Conservation (phyloP, 2,797 vertebrate genomes). For the Notolepis coatsorum region DNA sequence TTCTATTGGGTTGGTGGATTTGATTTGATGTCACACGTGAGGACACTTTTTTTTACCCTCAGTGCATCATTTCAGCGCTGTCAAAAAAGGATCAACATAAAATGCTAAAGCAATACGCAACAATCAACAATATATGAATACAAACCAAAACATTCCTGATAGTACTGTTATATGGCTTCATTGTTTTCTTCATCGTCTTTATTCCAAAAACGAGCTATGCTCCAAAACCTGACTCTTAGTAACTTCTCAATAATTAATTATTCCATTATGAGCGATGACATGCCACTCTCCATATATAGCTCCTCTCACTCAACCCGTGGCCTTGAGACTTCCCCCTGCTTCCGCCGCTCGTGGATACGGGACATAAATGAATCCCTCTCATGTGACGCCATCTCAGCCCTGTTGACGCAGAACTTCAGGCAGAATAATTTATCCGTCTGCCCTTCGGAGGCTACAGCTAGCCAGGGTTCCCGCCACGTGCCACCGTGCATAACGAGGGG, state of each 20-base stretch:
- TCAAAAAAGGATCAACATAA: conserved; percentile 4
- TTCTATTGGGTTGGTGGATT: background rate
- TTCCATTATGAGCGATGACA: conserved; percentile 34
- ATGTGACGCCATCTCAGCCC: conserved; percentile 71
- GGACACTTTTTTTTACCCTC: background rate
- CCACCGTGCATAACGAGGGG: conserved; percentile 60
- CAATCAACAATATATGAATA: background rate
- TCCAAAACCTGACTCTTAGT: conserved; percentile 10
- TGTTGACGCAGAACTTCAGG: conserved; percentile 71
- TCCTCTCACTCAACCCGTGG: conserved; percentile 40
- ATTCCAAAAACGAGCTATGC: conserved; percentile 22
- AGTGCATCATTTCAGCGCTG: conserved; percentile 19
- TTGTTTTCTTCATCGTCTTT: conserved; percentile 18
- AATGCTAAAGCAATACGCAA: conserved; percentile 2
- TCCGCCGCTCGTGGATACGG: conserved; percentile 58
- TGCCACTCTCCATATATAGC: conserved; percentile 27
- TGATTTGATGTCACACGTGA: conserved; percentile 7
- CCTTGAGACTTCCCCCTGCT: conserved; percentile 54
- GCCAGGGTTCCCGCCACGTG: conserved; percentile 52
- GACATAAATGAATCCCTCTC: conserved; percentile 72
- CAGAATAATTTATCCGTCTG: conserved; percentile 76
- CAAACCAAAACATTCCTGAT: background rate
- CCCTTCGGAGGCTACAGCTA: conserved; percentile 54
- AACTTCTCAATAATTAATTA: conserved; percentile 39
- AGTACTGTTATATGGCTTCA: background rate